A percentile compares a stretch with the other conserved stretches of the same genome.
Conservation (phyloP, 2,888 invertebrate species). For the Chouioia cunea region DNA sequence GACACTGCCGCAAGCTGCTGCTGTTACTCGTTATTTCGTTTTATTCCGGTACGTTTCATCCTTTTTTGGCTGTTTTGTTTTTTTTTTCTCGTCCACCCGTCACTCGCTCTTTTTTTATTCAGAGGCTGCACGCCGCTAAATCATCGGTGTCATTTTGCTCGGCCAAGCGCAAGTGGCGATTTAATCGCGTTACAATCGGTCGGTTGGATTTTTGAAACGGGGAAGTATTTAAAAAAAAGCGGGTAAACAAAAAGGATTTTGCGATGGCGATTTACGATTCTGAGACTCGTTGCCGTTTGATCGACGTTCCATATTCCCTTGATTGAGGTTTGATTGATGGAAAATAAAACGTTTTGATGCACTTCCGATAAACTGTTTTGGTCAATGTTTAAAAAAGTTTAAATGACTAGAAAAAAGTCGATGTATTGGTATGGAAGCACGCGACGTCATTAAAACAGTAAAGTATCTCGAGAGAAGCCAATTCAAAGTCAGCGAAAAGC, state of each 20-base stretch:
- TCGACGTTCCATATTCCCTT: conserved; percentile 20
- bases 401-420: too few species aligned
- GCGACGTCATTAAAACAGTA: too few species aligned
- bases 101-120: conserved; percentile 3
- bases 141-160: conserved; percentile 25
- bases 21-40: conserved; percentile 2
- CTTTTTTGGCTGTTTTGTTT: not conserved
- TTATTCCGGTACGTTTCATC: conserved; percentile 5
- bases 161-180: conserved; percentile 36
- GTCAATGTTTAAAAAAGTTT: too few species aligned
- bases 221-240: conserved; percentile 4
- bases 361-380: too few species aligned
- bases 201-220: conserved; percentile 3
- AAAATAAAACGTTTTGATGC: conserved; percentile 16
- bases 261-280: conserved; percentile 3
- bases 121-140: conserved; percentile 6
- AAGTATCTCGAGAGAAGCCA: too few species aligned
- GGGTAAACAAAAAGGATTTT: not conserved
- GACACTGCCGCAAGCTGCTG: not conserved
- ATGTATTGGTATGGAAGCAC: too few species aligned
- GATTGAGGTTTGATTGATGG: conserved; percentile 23
- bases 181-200: conserved; percentile 16
- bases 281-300: not conserved
- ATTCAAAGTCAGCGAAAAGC: too few species aligned
- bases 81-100: too few species aligned